Base-by-base conservation (phyloP, 2,113 vertebrate genomes). In the Eonycteris spelaea region DNA sequence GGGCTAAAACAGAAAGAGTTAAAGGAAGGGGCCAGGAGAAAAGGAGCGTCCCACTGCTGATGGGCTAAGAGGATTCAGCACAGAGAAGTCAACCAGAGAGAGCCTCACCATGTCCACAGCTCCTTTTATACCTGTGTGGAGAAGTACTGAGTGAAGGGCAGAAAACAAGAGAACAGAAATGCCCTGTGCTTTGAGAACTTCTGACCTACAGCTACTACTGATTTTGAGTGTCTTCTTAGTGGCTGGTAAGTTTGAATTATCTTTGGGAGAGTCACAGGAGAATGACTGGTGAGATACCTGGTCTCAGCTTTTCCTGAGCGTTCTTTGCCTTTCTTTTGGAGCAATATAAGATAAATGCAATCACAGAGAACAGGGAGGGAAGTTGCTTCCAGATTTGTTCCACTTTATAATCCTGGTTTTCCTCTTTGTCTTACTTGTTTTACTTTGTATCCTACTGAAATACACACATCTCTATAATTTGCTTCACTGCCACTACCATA, bases 171-270 rank as follows among this genome's bases (percentile, higher is more conserved):
- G 94, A 63, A 19, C 78, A 96, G 90, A 94, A 77, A 98, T 98
- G 98, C 86, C 51, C 92, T 91, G 80, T 78, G 18, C 48, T 94
- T 88, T 94, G 92, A 97, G 97, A 94, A 70, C 87, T 48, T 22
- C 80, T 97, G n/a, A 93, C 55, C 95, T 92, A 30, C 63, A 53
- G 33, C 57, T 91, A 3, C 57, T 86, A 48, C 55, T 65, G 48
- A 40, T 95, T 61, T 82, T 98, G 94, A 85, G 97, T 1, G 0
- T 89, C 71, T 35, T 94, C 90, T 71, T 57, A n/a, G 79, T 61
- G 89, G 21, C 14, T 65, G 98, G 98, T 99, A 96, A 98, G 98
- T 98, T 6, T 67, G 55, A 90, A 13, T 45, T 55, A 30, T 82
- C 55, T 86, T 86, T 91, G 87, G 61, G 57, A 68, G 45, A 18